phyloP scores from a whole-genome alignment of 2,888 invertebrate species.

The Epinotia brunnichana region DNA sequence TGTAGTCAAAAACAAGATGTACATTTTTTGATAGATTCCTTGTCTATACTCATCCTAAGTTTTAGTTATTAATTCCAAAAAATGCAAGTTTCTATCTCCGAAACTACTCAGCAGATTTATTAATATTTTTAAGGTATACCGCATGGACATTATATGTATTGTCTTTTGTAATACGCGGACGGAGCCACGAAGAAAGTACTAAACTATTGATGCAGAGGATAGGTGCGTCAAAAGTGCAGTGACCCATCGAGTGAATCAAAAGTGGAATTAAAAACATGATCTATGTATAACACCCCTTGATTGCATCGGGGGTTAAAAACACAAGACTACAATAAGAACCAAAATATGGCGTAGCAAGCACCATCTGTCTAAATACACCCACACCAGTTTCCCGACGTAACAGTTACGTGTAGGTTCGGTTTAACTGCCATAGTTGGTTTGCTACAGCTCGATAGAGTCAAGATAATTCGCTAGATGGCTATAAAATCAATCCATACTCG shows the following conservation, averaged over 20 bases:
- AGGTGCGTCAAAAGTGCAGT: neutral
- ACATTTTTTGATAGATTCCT: too few species aligned
- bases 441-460: neutral
- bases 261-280: too few species aligned
- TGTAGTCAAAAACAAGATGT: too few species aligned
- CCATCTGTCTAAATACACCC: neutral
- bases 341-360: neutral
- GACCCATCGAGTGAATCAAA: neutral
- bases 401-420: neutral
- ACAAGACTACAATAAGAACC: neutral
- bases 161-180: neutral
- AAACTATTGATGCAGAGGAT: too few species aligned
- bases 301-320: neutral
- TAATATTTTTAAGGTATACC: too few species aligned
- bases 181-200: neutral
- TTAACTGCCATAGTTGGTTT: neutral
- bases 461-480: slow-evolving; percentile 15
- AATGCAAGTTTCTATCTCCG: too few species aligned
- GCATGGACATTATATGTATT: neutral
- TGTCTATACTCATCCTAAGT: too few species aligned
- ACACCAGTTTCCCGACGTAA: neutral
- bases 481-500: slow-evolving; percentile 11
- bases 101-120: too few species aligned
- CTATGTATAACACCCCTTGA: too few species aligned
- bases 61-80: too few species aligned